Base-by-base conservation (phyloP, 1,140 invertebrate species). In the Drosophila melanica region DNA sequence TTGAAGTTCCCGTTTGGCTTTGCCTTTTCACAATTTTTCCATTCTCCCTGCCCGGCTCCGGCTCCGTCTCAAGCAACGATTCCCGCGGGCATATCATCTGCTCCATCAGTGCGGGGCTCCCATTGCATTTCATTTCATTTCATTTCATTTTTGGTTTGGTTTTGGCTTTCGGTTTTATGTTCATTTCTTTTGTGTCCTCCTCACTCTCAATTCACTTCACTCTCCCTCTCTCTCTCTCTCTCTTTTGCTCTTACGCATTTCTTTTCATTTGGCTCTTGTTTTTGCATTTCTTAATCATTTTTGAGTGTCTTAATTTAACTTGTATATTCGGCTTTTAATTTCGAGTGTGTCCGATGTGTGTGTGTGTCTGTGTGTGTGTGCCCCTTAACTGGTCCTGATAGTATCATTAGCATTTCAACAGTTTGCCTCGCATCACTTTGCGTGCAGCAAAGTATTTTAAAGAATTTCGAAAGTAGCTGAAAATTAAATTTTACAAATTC, bases 21-120 rank as follows among this genome's bases (percentile, higher is more conserved):
- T 79, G 74, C 23, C 45, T 53, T 58, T 63, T 67, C 20, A 18
- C 53, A 37, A n/a, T 18, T 35, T 54, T 50, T 59, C 59, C 54
- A 27, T 58, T 57, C 5, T 41, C 30, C 6, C 42, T 20, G 7
- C 42, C 16, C 68, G 63, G 75, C 58, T 77, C 16, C 68, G 63
- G 75, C 58, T 77, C 68, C 81, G 66, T 78, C 71, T 86, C 37
- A 68, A 60, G 75, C 51, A 79, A 79, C 78, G 78, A 79, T 77
- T 90, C 86, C 86, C 86, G 79, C 81, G 86, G 86, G 86, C 86
- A 90, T 90, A 86, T 90, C 86, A 90, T 90, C 80, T 79, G 84
- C 77, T 89, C 65, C 79, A 84, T 84, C 84, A 89, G 73, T 74
- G 63, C 9, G 63, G 39, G 37, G 55, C 62, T 59, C 35, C 55